Conservation (phyloP, 2,113 vertebrate species). For the Cochlearius cochlearius region DNA sequence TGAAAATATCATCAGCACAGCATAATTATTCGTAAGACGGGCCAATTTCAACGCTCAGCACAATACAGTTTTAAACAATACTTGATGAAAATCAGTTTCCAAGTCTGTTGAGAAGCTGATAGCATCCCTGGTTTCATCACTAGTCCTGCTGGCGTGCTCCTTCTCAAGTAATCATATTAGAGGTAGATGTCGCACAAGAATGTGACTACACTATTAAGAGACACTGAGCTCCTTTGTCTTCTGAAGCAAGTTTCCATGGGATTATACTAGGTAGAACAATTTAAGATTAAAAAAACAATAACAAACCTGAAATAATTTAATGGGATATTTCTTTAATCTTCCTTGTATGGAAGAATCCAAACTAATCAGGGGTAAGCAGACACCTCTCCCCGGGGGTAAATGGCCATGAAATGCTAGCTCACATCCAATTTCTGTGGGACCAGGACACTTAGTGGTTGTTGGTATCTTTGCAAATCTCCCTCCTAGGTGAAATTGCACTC, state of each 20-base stretch:
- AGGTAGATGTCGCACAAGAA: slow-evolving; percentile 35
- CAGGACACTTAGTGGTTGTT: neutral
- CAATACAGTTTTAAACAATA: slow-evolving; percentile 29
- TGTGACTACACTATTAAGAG: neutral
- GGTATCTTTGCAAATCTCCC: neutral
- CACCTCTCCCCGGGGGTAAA: neutral
- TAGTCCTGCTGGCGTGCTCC: neutral
- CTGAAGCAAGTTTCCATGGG: neutral
- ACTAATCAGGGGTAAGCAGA: neutral
- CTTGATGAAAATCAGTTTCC: slow-evolving; percentile 38
- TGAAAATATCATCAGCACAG: slow-evolving; percentile 2
- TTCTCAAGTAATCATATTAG: slow-evolving; percentile 14
- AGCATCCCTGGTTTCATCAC: neutral
- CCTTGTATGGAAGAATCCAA: neutral
- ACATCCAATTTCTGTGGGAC: neutral
- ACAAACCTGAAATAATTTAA: neutral
- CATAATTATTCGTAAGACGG: neutral
- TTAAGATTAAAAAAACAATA: neutral
- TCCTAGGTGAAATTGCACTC: neutral
- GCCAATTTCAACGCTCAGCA: neutral
- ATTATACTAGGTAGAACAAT: neutral
- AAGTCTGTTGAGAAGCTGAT: neutral
- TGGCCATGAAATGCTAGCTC: neutral
- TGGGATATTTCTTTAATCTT: slow-evolving; percentile 1
- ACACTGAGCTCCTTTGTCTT: neutral